phyloP scores from a whole-genome alignment of 2,113 vertebrate species.

The Daphoenositta chrysoptera region DNA sequence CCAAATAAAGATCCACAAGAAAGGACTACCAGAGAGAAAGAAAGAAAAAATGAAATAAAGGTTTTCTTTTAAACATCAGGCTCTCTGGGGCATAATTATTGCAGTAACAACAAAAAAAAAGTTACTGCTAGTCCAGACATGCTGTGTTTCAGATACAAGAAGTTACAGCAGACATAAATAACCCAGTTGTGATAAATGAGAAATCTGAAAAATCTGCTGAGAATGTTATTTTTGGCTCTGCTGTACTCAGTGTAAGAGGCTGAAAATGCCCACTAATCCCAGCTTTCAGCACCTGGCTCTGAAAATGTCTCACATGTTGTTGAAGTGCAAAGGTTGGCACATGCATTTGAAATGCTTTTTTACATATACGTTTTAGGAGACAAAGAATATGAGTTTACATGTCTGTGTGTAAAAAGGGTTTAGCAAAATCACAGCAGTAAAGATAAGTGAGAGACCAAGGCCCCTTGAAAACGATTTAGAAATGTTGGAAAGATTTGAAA shows the following conservation, averaged over 20 bases:
- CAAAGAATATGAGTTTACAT: background rate
- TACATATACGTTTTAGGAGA: background rate
- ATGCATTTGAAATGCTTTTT: background rate
- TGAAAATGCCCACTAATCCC: conserved; percentile 34
- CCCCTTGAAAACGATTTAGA: background rate
- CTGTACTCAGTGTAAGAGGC: background rate
- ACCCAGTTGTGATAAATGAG: background rate
- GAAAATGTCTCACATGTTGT: background rate
- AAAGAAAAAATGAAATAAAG: background rate
- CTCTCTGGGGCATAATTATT: background rate
- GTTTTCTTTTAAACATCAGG: background rate
- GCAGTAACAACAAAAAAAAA: background rate
- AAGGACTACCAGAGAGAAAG: background rate
- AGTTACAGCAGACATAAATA: conserved; percentile 15
- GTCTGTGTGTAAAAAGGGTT: background rate
- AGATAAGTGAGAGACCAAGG: background rate
- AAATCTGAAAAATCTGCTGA: conserved; percentile 21
- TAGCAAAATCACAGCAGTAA: background rate
- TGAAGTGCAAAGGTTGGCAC: background rate
- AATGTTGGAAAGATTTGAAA: background rate
- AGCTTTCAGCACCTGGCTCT: background rate
- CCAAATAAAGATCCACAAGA: background rate
- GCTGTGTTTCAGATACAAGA: background rate
- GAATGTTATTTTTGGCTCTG: conserved; percentile 10
- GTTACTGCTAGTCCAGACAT: background rate